phyloP scores from a whole-genome alignment of 2,113 vertebrate genomes.

The Rafetus swinhoei region DNA sequence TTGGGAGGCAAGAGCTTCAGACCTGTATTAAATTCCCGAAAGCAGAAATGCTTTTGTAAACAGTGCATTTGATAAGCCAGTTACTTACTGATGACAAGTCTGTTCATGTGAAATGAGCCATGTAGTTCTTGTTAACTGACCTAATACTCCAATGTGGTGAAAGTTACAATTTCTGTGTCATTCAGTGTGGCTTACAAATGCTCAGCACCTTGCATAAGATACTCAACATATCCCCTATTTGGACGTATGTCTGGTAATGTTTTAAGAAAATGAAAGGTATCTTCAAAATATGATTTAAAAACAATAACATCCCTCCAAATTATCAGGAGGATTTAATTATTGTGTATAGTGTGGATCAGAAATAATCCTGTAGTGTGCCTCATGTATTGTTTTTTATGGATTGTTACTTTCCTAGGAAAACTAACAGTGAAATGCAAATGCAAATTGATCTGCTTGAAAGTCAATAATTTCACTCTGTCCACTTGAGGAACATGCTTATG shows the following conservation, averaged over 20 bases:
- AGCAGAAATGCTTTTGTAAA: background rate
- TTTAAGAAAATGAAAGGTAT: background rate
- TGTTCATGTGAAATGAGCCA: background rate
- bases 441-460: background rate
- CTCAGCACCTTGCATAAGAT: background rate
- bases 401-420: background rate
- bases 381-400: background rate
- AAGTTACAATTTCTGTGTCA: background rate
- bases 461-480: background rate
- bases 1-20: background rate
- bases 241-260: background rate
- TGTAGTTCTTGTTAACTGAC: background rate
- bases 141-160: background rate
- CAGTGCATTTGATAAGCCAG: background rate
- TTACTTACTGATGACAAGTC: conserved; percentile 1
- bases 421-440: background rate
- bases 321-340: background rate
- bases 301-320: background rate
- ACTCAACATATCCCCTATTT: background rate
- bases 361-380: background rate
- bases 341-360: background rate
- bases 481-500: background rate
- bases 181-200: background rate
- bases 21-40: conserved; percentile 13
- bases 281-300: background rate